Percentiles rank a stretch among this genome's conserved stretches.
These are phyloP conservation scores for Drosophila santomea DNA, from an alignment of 1,140 invertebrate species.

Conservation along the genomic window DNA sequence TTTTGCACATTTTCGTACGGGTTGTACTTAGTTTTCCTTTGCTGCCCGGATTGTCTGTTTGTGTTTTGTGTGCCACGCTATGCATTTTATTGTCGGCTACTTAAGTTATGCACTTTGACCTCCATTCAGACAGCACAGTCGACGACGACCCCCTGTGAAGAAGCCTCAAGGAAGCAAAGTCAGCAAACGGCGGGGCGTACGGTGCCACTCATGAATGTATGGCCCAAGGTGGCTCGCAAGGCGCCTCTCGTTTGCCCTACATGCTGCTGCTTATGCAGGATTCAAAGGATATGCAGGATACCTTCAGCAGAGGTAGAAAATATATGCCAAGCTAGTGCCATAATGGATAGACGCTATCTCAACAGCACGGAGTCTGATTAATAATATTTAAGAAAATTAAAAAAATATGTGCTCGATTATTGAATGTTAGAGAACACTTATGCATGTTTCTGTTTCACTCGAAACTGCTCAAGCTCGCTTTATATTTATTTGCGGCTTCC, in stretches of 20 bases:
- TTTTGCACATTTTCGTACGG: slow-evolving; percentile 71
- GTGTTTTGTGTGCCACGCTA: slow-evolving; percentile 61
- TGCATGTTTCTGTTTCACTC: background rate
- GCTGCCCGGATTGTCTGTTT: slow-evolving; percentile 29
- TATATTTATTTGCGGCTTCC: slow-evolving; percentile 71
- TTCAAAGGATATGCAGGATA: background rate
- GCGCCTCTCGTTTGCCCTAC: slow-evolving; percentile 16
- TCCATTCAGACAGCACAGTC: slow-evolving; percentile 64
- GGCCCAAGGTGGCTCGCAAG: slow-evolving; percentile 25
- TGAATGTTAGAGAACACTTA: background rate
- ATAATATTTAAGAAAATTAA: no score
- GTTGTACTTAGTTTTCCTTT: slow-evolving; percentile 49
- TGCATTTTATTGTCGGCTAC: slow-evolving; percentile 83
- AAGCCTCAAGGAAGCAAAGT: slow-evolving; percentile 7
- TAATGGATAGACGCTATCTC: background rate
- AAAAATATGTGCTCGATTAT: no score
- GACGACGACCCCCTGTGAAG: slow-evolving; percentile 36
- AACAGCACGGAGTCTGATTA: no score
- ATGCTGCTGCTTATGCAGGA: slow-evolving; percentile 4
- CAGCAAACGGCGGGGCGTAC: slow-evolving; percentile 3
- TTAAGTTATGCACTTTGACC: slow-evolving; percentile 83
- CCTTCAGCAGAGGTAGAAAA: background rate
- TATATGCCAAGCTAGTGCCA: rapidly evolving
- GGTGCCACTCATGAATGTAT: slow-evolving; percentile 42
- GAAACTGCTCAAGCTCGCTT: slow-evolving; percentile 39